phyloP scores from a whole-genome alignment of 1,140 invertebrate species.

The Drosophila melanica region DNA sequence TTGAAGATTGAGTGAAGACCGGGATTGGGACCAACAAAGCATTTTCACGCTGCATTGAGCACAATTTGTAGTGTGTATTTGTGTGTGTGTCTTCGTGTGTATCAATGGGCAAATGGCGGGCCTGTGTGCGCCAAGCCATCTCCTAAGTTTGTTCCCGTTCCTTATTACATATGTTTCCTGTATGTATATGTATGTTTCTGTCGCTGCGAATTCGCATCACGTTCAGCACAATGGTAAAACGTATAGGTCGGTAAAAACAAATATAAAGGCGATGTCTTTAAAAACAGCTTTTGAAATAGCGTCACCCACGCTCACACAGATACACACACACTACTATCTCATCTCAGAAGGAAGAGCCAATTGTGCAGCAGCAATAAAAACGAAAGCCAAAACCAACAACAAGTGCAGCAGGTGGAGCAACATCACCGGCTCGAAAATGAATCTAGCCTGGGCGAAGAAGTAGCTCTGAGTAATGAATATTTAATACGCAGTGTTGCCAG shows the following conservation, averaged over 20 bases:
- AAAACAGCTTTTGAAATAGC: slow-evolving; percentile 70
- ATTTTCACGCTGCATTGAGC: slow-evolving; percentile 47
- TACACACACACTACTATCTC: background rate
- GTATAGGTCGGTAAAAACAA: slow-evolving; percentile 67
- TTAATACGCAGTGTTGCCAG: slow-evolving; percentile 62
- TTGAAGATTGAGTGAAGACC: background rate
- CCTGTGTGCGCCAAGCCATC: slow-evolving; percentile 13
- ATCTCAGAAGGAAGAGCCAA: slow-evolving; percentile 13
- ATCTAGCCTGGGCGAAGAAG: slow-evolving; percentile 40
- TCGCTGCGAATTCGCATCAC: slow-evolving; percentile 70
- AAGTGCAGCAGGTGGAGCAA: slow-evolving; percentile 9
- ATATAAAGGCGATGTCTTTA: slow-evolving; percentile 79
- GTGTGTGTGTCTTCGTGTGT: slow-evolving; percentile 12
- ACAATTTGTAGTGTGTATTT: slow-evolving; percentile 27
- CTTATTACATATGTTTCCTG: slow-evolving; percentile 53
- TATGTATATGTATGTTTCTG: slow-evolving; percentile 26
- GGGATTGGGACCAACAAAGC: slow-evolving; percentile 48
- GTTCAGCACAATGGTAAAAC: slow-evolving; percentile 70
- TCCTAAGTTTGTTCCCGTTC: slow-evolving; percentile 18
- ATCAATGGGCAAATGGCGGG: slow-evolving; percentile 19
- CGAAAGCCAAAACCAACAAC: background rate
- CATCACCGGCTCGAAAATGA: slow-evolving; percentile 36
- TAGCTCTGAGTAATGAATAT: slow-evolving; percentile 79
- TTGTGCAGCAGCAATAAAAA: slow-evolving; percentile 32
- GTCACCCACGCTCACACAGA: slow-evolving; percentile 1